phyloP scores from a whole-genome alignment of 2,888 invertebrate genomes.

The Rotaria macrura region DNA sequence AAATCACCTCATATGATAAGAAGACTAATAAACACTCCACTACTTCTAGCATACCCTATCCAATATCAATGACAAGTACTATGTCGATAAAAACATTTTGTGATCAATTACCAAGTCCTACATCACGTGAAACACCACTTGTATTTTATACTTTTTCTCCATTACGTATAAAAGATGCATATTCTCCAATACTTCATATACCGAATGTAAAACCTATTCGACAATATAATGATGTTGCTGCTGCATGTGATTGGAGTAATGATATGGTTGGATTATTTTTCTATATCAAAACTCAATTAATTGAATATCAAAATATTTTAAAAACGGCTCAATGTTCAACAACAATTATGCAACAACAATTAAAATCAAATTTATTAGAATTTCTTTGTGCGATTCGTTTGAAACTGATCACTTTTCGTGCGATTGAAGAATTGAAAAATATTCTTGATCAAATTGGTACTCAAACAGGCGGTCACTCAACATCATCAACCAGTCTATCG shows the following conservation, averaged over 20 bases:
- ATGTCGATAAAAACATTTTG: not conserved
- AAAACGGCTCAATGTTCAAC: constrained; percentile 18
- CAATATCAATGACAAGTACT: not conserved
- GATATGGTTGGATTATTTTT: constrained; percentile 6
- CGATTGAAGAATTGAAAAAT: constrained; percentile 16
- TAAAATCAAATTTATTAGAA: constrained; percentile 1
- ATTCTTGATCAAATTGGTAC: constrained; percentile 4
- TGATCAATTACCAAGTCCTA: not conserved
- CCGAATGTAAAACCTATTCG: not conserved
- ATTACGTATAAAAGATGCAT: not conserved
- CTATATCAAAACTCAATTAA: constrained; percentile 13
- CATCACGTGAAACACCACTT: constrained; percentile 1
- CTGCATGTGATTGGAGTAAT: not conserved
- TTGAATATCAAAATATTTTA: constrained; percentile 14
- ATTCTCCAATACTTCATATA: not conserved
- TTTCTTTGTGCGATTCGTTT: not conserved
- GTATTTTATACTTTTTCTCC: constrained; percentile 19
- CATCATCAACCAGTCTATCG: not conserved
- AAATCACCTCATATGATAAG: not conserved
- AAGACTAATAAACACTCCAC: not conserved
- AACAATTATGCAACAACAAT: constrained; percentile 14
- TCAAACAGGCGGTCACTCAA: not conserved
- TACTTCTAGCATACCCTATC: not conserved
- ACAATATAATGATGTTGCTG: constrained; percentile 19
- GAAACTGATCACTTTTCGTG: not conserved